phyloP scores from a whole-genome alignment of 2,888 invertebrate genomes.

The Callinectes sapidus region DNA sequence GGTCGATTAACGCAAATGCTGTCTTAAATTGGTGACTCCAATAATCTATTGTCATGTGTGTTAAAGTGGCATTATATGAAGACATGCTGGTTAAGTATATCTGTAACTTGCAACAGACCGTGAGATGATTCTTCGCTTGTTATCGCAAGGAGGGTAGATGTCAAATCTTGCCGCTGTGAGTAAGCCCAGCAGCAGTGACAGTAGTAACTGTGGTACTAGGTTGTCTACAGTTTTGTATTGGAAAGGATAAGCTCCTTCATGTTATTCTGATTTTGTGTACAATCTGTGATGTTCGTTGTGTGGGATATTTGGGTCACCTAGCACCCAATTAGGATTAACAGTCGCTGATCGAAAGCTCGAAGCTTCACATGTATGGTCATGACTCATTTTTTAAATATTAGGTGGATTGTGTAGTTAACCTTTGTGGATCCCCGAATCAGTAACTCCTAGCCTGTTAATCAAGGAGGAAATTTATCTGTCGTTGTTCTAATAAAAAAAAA shows the following conservation, averaged over 20 bases:
- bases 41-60: background rate
- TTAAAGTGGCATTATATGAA: background rate
- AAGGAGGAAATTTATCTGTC: background rate
- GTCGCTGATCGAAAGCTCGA: background rate
- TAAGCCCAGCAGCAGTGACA: background rate
- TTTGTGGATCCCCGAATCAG: background rate
- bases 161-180: background rate
- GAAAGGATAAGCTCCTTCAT: background rate
- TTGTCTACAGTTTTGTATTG: background rate
- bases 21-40: background rate
- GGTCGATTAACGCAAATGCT: background rate
- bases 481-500: background rate
- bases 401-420: background rate
- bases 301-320: background rate
- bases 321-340: background rate
- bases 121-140: background rate
- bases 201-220: background rate
- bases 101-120: background rate
- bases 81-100: background rate
- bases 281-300: background rate
- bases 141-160: background rate
- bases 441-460: background rate
- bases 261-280: background rate
- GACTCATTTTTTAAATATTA: background rate
- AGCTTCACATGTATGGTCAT: background rate